phyloP scores from a whole-genome alignment of 2,113 vertebrate species.

The Pterocles burchelli region DNA sequence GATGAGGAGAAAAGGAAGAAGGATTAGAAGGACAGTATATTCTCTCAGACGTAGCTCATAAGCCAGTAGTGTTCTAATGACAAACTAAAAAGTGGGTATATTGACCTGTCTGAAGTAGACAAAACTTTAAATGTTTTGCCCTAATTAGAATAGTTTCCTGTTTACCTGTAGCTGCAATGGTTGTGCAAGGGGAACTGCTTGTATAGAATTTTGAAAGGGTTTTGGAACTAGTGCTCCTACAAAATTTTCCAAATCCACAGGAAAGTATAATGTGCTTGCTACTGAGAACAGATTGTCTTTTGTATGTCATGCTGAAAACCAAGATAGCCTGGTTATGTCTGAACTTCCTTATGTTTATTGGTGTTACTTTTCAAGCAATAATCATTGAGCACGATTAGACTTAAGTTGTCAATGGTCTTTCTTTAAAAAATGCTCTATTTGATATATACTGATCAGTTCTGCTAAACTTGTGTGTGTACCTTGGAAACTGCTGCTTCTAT shows the following conservation, averaged over 20 bases:
- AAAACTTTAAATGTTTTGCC: not conserved
- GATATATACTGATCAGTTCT: not conserved
- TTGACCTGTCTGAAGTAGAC: not conserved
- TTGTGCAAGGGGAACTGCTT: not conserved
- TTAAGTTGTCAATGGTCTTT: not conserved
- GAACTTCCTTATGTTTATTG: not conserved
- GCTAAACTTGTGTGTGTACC: fast-evolving
- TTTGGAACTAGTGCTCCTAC: not conserved
- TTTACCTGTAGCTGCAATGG: not conserved
- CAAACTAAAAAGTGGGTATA: not conserved
- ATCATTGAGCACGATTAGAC: not conserved
- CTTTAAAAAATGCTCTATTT: not conserved
- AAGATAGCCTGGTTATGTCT: not conserved
- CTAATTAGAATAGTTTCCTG: not conserved
- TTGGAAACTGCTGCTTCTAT: not conserved
- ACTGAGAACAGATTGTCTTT: not conserved
- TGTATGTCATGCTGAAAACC: not conserved
- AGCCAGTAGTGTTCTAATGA: not conserved
- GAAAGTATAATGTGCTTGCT: not conserved
- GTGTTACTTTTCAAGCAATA: not conserved
- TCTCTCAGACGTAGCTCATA: not conserved
- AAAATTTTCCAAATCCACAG: not conserved
- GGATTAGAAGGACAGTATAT: not conserved
- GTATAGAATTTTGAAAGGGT: not conserved
- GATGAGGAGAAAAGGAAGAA: not conserved